These are phyloP conservation scores for Diabrotica virgifera DNA, from an alignment of 1,140 invertebrate genomes.

Conservation along the genomic window DNA sequence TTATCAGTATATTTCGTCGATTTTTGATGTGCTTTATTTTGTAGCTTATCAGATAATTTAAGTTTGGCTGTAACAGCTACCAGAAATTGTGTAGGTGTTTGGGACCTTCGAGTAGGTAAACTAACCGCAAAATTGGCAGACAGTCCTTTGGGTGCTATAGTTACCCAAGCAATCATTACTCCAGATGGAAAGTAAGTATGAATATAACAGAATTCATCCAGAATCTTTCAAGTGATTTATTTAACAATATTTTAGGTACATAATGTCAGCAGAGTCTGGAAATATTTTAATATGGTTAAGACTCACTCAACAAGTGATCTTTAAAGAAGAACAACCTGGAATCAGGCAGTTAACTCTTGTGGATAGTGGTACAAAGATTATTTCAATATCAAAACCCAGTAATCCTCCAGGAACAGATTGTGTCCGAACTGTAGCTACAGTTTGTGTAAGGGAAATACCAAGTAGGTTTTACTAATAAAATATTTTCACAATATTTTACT, in stretches of 20 bases:
- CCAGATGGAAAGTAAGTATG: slow-evolving; percentile 68
- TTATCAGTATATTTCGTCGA: no score
- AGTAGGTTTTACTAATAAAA: slow-evolving; percentile 50
- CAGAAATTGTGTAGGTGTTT: slow-evolving; percentile 90
- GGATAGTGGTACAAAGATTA: slow-evolving; percentile 77
- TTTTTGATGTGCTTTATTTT: slow-evolving; percentile 19
- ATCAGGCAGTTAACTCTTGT: slow-evolving; percentile 84
- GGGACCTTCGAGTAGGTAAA: slow-evolving; percentile 86
- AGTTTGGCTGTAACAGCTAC: slow-evolving; percentile 83
- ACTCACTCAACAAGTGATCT: slow-evolving; percentile 76
- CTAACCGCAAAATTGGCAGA: slow-evolving; percentile 84
- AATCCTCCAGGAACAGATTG: slow-evolving; percentile 58
- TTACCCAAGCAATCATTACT: slow-evolving; percentile 88
- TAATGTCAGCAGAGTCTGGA: slow-evolving; percentile 89
- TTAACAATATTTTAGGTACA: slow-evolving; percentile 53
- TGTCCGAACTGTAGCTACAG: slow-evolving; percentile 61
- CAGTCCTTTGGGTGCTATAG: slow-evolving; percentile 89
- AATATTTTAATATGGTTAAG: slow-evolving; percentile 91
- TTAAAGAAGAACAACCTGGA: slow-evolving; percentile 79
- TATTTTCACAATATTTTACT: neutral
- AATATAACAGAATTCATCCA: no score
- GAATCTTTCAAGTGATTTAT: no score
- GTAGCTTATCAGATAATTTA: slow-evolving; percentile 69
- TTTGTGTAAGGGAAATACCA: slow-evolving; percentile 66
- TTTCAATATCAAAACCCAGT: slow-evolving; percentile 75